Base-by-base conservation (phyloP, 2,888 invertebrate genomes). In the Torymus aiolomorphi region DNA sequence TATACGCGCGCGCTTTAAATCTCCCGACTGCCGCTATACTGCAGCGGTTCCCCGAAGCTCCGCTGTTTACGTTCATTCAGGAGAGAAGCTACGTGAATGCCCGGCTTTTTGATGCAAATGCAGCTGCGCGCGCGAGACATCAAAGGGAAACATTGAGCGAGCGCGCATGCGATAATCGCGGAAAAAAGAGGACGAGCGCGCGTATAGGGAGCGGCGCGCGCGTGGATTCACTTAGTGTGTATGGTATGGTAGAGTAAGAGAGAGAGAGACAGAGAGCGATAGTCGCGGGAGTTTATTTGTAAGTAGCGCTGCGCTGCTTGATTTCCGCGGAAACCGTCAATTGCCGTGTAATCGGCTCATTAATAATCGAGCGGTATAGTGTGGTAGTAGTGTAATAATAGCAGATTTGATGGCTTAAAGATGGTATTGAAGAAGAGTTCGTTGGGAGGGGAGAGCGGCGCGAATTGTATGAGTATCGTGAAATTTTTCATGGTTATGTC, bases 341-440 rank as follows among this genome's bases (percentile, higher is more conserved):
- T 65, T 66, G 57, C 66, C 74, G 59, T 61, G 67, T 75, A 67
- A 75, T 75, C 75, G 75, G 16, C 12, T 18, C 56, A 73, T 73
- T 56, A 65, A 73, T 65, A 14, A 57, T 54, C 42, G 42, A 14
- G 42, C 8, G 42, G n/a, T 56, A 49, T 5, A 42, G 8, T 42
- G 42, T 42, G 42, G 20, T 20, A 20, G 20, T 42, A 42, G 42
- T 42, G 42, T 42, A 42, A 42, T 42, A 42, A 42, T 8, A 8
- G 42, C 42, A 42, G 42, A 42, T 42, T 42, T 42, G 42, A 42
- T 42, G 42, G 42, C 42, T 42, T 42, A 42, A 42, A 42, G 42
- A 42, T 42, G 42, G 8, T 42, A 42, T 42, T 42, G 42, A 42
- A 42, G 8, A 42, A 42, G 42, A 42, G 42, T 8, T 42, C 42